These are phyloP conservation scores for Poeciliopsis infans DNA, from an alignment of 2,797 vertebrate species.

Conservation along the genomic window DNA sequence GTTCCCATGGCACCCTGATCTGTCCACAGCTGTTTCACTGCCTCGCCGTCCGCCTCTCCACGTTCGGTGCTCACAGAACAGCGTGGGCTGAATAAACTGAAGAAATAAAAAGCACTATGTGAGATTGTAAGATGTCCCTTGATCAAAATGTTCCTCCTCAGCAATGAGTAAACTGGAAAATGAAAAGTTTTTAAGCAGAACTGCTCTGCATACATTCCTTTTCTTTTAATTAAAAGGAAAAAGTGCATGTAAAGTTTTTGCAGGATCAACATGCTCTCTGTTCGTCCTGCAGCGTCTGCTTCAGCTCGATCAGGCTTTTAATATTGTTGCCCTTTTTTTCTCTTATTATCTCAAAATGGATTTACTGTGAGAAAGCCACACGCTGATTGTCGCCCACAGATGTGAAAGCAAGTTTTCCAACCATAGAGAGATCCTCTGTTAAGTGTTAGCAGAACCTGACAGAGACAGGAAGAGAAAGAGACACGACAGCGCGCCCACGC, in stretches of 20 bases:
- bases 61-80: slow-evolving; percentile 9
- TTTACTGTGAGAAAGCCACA: slow-evolving; percentile 39
- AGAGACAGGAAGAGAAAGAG: slow-evolving; percentile 67
- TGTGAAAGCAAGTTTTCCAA: slow-evolving; percentile 60
- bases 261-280: neutral
- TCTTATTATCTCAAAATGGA: slow-evolving; percentile 1
- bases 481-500: slow-evolving; percentile 55
- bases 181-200: neutral
- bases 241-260: neutral
- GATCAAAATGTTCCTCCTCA: neutral
- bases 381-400: slow-evolving; percentile 39
- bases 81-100: slow-evolving; percentile 27
- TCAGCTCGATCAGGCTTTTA: neutral
- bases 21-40: slow-evolving; percentile 38
- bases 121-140: slow-evolving; percentile 8
- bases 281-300: neutral
- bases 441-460: slow-evolving; percentile 19
- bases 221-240: neutral
- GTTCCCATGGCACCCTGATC: slow-evolving; percentile 8
- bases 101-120: slow-evolving; percentile 39
- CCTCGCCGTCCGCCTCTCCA: slow-evolving; percentile 5
- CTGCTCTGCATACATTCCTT: neutral
- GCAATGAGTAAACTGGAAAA: neutral
- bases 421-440: slow-evolving; percentile 46
- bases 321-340: neutral